Base-by-base conservation (phyloP, 37 sponge, comb jelly and placozoan genomes). In the Corticium candelabrum region DNA sequence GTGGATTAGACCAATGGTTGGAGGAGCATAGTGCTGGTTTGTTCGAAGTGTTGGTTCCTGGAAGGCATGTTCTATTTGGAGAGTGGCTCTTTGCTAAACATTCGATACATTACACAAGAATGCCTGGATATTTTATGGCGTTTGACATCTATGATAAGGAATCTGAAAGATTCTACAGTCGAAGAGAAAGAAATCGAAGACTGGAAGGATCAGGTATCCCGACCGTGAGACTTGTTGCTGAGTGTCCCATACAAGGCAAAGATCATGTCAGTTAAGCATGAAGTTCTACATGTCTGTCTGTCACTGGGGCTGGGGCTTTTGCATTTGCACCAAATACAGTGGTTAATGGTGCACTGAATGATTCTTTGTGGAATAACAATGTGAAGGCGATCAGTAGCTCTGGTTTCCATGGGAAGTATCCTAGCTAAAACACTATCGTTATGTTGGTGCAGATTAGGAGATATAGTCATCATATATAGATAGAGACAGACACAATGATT, bases 61-160 rank as follows among this genome's bases (percentile, higher is more conserved):
- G 84, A 0, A 79, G 67, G 2, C 85, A 89, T 37, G 83, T 93
- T 31, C 85, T 93, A 40, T 93, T 89, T 77, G 94, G 90, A 29
- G 94, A 93, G 50, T 93, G 94, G 94, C 77, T 93, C 39, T 89
- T 86, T 74, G 94, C 94, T n/a, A 93, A 89, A 76, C 94, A 93
- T 75, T 89, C 94, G 57, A 93, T 93, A 32, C 90, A 84, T 57
- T 93, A 93, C 82, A 93, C 87, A 3, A 40, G 81, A n/a, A 41
- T 93, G 35, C 94, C 94, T 3, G 87, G 82, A 3, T 82, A 87
- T 41, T 93, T 93, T 74, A 56, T 93, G 35, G 94, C 87, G 1
- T 93, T 93, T 78, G 94, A 93, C 40, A 7, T 93, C 2, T 93
- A 75, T 68, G 90, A 89, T 75, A 36, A 37, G 33, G 38, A 77